Evolutionary conservation across 2,113 vertebrate genomes (phyloP), one percentile per base, ranked within the genome.

Genomic region (Poicephalus meyeri): DNA sequence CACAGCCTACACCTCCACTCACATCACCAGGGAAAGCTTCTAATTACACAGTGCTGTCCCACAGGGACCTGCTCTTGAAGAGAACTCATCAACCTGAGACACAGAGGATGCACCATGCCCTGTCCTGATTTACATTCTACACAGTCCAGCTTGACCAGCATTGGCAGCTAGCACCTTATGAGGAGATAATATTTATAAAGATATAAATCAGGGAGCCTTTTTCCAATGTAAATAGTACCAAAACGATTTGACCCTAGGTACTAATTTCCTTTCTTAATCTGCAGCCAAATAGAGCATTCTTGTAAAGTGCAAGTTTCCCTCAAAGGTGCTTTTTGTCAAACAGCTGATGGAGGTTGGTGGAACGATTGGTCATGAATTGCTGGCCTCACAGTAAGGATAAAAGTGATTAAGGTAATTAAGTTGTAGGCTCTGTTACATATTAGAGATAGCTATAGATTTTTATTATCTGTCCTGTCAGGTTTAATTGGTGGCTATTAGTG

Each of bases 241-340:
- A 33, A 68, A 49, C 3, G 0, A 66, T 80, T 72, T 83, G 31
- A 88, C 53, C 26, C 58, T 46, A 24, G 39, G 39, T 76, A 71
- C 52, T 69, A 71, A 91, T 95, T 91, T 97, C 93, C 84, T 93
- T 42, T 52, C 84, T 68, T 91, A 95, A 89, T 85, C 81, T 0
- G 0, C 24, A 56, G 46, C 29, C 50, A 91, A 94, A 91, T 29
- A 41, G 70, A 87, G 19, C 1, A 1, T 61, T 88, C 71, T 76
- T 58, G 37, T 93, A 72, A 87, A 97, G 64, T 7, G 24, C 60
- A 47, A 4, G 10, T 47, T 93, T 96, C 71, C 80, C 89, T 86
- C 80, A 86, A 79, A 94, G 61, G 55, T 69, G 17, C 44, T 55
- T 83, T 97, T 73, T 64, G 82, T 53, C 81, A 86, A 31, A 21